A percentile compares a stretch with the other conserved stretches of the same genome.
Evolutionary conservation across 1,140 invertebrate genomes (phyloP).

Genomic region (Tyrophagus putrescentiae): DNA sequence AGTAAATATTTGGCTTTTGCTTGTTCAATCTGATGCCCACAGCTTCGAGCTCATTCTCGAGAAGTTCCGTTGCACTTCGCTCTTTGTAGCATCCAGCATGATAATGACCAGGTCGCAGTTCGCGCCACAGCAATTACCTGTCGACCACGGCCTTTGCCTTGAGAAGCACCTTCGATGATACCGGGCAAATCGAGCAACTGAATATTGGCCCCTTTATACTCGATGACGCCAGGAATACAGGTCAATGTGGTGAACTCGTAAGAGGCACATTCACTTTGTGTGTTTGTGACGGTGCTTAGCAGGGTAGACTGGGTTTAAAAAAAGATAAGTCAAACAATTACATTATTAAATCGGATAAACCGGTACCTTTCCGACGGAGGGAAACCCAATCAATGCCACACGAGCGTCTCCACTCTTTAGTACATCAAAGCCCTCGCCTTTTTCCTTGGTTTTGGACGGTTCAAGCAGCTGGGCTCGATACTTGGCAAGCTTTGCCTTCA

Average conservation of each 20-base stretch:
- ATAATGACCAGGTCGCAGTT: conserved; percentile 94
- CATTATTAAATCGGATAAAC: background rate
- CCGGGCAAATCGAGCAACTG: conserved; percentile 93
- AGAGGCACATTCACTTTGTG: conserved; percentile 83
- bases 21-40: conserved; percentile 92
- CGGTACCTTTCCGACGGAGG: conserved; percentile 73
- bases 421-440: conserved; percentile 99
- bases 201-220: conserved; percentile 96
- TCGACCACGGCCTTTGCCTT: conserved; percentile 36
- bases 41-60: conserved; percentile 85
- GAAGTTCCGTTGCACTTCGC: conserved; percentile 73
- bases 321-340: conserved; percentile 18
- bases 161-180: conserved; percentile 85
- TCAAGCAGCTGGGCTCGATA: conserved; percentile 88
- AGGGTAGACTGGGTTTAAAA: conserved; percentile 56
- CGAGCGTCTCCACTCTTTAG: conserved; percentile 98
- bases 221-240: conserved; percentile 96
- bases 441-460: conserved; percentile 80
- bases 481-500: conserved; percentile 98
- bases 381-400: conserved; percentile 93
- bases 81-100: conserved; percentile 96
- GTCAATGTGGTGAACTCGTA: conserved; percentile 99
- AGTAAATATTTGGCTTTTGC: conserved; percentile 89
- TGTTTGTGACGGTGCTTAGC: conserved; percentile 78
- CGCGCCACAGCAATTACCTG: conserved; percentile 74